Evolutionary conservation across 2,888 invertebrate species (phyloP).

Genomic region (Papilio demoleus): DNA sequence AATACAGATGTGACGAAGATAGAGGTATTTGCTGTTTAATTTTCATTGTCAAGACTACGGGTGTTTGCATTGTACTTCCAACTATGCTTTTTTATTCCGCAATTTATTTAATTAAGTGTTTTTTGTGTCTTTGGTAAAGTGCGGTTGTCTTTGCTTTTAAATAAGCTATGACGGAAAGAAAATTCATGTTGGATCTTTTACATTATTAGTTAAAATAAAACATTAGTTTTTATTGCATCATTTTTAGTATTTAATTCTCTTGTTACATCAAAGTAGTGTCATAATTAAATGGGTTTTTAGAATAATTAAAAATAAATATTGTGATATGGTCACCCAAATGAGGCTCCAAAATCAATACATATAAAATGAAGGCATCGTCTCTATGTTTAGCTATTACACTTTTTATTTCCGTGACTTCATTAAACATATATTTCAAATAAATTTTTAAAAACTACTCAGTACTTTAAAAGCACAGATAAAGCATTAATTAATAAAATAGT

Average conservation of each 20-base stretch:
- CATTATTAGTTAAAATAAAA: too few species aligned
- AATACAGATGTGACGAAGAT: slow-evolving; percentile 64
- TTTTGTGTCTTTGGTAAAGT: background rate
- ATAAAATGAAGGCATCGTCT: slow-evolving; percentile 58
- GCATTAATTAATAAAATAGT: background rate
- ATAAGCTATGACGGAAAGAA: too few species aligned
- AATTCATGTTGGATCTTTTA: too few species aligned
- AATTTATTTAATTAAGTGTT: background rate
- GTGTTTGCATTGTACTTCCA: slow-evolving; percentile 44
- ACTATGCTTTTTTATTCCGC: slow-evolving; percentile 7
- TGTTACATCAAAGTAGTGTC: background rate
- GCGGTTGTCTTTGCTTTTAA: background rate
- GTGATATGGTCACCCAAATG: background rate
- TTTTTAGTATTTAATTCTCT: background rate
- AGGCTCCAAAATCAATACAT: slow-evolving; percentile 55
- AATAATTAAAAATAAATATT: background rate
- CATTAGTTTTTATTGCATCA: background rate
- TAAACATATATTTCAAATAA: too few species aligned
- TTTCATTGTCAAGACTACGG: slow-evolving; percentile 67
- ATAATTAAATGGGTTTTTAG: background rate
- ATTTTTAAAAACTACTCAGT: too few species aligned
- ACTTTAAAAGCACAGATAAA: too few species aligned
- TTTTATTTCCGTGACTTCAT: slow-evolving; percentile 14
- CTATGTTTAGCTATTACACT: slow-evolving; percentile 57
- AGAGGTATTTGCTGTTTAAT: slow-evolving; percentile 68